Evolutionary conservation across 2,888 invertebrate species (phyloP).

Genomic region (Tetheella fluctuosa): DNA sequence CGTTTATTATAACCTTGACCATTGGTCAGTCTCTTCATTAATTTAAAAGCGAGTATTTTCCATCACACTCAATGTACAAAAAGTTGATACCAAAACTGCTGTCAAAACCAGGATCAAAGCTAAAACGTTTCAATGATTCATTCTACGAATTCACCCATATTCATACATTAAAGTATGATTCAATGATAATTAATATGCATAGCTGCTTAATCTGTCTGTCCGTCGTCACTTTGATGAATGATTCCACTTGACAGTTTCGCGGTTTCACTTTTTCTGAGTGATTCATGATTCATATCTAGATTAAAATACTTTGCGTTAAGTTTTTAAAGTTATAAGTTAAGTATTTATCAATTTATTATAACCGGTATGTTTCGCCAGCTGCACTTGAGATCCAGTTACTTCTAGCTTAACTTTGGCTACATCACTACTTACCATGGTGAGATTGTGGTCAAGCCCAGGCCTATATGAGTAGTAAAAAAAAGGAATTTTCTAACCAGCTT

Average conservation of each 20-base stretch:
- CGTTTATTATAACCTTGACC: too few relatives aligned
- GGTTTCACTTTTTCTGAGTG: constrained; percentile 38
- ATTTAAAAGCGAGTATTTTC: too few relatives aligned
- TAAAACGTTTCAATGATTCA: neutral
- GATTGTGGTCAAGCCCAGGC: too few relatives aligned
- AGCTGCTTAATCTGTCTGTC: constrained; percentile 41
- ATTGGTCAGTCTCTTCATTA: too few relatives aligned
- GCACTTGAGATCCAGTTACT: too few relatives aligned
- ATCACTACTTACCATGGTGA: too few relatives aligned
- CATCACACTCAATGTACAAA: neutral
- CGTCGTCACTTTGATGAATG: constrained; percentile 55
- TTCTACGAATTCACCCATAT: constrained; percentile 7
- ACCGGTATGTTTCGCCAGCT: too few relatives aligned
- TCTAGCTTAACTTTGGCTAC: too few relatives aligned
- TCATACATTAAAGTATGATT: constrained; percentile 32
- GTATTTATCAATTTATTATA: too few relatives aligned
- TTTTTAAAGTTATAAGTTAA: constrained; percentile 18
- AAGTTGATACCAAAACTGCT: neutral
- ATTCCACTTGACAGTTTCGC: constrained; percentile 47
- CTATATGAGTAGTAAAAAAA: too few relatives aligned
- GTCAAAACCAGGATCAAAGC: constrained; percentile 8
- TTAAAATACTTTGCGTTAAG: constrained; percentile 25
- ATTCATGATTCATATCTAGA: constrained; percentile 31
- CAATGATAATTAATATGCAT: constrained; percentile 47
- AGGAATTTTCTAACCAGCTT: too few relatives aligned